Base-by-base conservation (phyloP, 2,888 invertebrate genomes). In the Neoscelio sp. region DNA sequence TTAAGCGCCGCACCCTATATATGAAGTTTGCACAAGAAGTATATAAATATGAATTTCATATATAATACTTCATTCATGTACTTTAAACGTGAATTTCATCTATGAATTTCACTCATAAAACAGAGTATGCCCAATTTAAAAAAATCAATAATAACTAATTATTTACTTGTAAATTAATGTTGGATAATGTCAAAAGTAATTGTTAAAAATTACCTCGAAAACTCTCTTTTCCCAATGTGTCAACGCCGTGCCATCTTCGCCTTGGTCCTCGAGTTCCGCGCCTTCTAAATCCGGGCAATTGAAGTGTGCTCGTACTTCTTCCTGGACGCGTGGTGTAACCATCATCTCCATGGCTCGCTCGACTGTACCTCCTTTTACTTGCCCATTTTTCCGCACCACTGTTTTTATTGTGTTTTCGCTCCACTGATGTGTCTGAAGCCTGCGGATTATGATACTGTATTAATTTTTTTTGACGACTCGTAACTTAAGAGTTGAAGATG, bases 211-310 rank as follows among this genome's bases (percentile, higher is more conserved):
- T 86, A 98, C 98, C 94, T 99, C 99, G 89, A 99, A 98, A 1
- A 99, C 95, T 62, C 99, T 92, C 89, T 99, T 99, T 91, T 99
- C 99, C 99, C 99, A 99, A 89, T 99, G 99, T 0, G 99, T 99
- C 42, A 99, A 92, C 0, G 97, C 96, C 0, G 99, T 99, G 0
- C 99, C 99, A 83, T 99, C 98, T 10, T 97, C 98, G 0, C 99
- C 99, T 91, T 99, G 99, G 91, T 99, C 98, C 91, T 99, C 99
- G 40, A 99, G 90, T 89, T 99, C 99, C 0, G 99, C 99, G 0
- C 99, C 99, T 91, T 99, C 99, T 26, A 99, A 91, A 33, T 92
- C 91, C 0, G 94, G 92, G 87, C 99, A 99, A 89, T 95, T 94
- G 90, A 98, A 99, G 90, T 98, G 98, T 2, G 93, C 92, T 8